Evolutionary conservation across 2,888 invertebrate genomes (phyloP).

Genomic region (Callosobruchus maculatus): DNA sequence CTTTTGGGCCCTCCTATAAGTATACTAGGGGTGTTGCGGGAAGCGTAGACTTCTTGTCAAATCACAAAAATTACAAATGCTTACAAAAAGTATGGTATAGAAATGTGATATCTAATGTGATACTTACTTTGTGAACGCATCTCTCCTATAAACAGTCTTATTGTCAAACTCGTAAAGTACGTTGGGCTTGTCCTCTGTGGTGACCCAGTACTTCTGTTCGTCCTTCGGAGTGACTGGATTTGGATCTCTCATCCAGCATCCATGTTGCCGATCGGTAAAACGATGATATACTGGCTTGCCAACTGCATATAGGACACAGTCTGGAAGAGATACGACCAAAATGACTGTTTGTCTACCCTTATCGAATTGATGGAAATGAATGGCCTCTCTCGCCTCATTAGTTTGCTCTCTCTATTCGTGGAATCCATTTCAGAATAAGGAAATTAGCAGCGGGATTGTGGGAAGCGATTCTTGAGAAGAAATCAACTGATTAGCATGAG

Average conservation of each 20-base stretch:
- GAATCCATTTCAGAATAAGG: background rate
- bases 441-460: too few species aligned
- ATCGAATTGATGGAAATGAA: background rate
- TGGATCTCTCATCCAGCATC: conserved; percentile 85
- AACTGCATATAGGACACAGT: conserved; percentile 84
- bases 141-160: conserved; percentile 64
- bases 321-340: conserved; percentile 42
- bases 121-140: conserved; percentile 53
- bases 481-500: too few species aligned
- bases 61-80: too few species aligned
- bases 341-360: background rate
- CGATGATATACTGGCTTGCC: conserved; percentile 91
- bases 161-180: conserved; percentile 74
- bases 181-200: conserved; percentile 70
- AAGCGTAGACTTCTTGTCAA: too few species aligned
- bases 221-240: conserved; percentile 45
- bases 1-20: too few species aligned
- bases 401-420: background rate
- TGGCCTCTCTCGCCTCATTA: background rate
- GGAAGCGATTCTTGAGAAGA: too few species aligned
- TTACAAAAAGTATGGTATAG: too few species aligned
- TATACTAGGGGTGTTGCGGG: too few species aligned
- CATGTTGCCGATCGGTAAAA: conserved; percentile 71
- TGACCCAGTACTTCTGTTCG: conserved; percentile 78
- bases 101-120: background rate